These are phyloP conservation scores for Hippocampus comes DNA, from an alignment of 2,113 vertebrate genomes.

Conservation along the genomic window DNA sequence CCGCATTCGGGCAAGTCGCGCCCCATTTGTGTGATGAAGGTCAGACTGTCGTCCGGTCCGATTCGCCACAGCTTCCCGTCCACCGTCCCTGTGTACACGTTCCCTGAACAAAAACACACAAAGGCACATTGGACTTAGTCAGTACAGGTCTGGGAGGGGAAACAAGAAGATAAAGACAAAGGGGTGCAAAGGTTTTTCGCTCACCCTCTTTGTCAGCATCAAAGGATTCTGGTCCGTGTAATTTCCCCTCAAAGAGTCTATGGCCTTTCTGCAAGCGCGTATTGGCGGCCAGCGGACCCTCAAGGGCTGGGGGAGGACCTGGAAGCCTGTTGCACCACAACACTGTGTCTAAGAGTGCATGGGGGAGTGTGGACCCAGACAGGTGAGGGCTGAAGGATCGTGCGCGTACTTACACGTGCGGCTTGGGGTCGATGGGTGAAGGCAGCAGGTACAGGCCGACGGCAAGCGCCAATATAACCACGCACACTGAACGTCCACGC, in stretches of 20 bases:
- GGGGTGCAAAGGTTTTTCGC: background rate
- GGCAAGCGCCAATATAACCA: conserved; percentile 34
- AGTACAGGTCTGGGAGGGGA: background rate
- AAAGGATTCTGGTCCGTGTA: conserved; percentile 70
- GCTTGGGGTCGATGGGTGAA: conserved; percentile 68
- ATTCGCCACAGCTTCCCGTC: conserved; percentile 72
- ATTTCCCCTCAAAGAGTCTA: conserved; percentile 61
- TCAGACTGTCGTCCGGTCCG: too few relatives aligned
- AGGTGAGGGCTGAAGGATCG: background rate
- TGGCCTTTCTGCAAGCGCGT: conserved; percentile 63
- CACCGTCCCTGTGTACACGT: conserved; percentile 72
- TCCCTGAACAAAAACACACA: conserved; percentile 50
- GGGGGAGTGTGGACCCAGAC: background rate
- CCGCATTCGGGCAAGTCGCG: too few relatives aligned
- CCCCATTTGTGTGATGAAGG: too few relatives aligned
- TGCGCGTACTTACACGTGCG: conserved; percentile 39
- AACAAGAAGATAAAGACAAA: too few relatives aligned
- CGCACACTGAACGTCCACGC: conserved; percentile 22
- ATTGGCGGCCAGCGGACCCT: conserved; percentile 66
- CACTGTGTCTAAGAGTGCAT: background rate
- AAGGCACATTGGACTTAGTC: background rate
- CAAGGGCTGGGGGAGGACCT: conserved; percentile 61
- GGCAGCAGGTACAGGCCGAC: conserved; percentile 68
- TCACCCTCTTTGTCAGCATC: conserved; percentile 64
- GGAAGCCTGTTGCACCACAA: conserved; percentile 50